Percentiles rank a stretch among this genome's conserved stretches.
Conservation (phyloP, 92 coral and sea anemone species). For the Parazoanthus swiftii region DNA sequence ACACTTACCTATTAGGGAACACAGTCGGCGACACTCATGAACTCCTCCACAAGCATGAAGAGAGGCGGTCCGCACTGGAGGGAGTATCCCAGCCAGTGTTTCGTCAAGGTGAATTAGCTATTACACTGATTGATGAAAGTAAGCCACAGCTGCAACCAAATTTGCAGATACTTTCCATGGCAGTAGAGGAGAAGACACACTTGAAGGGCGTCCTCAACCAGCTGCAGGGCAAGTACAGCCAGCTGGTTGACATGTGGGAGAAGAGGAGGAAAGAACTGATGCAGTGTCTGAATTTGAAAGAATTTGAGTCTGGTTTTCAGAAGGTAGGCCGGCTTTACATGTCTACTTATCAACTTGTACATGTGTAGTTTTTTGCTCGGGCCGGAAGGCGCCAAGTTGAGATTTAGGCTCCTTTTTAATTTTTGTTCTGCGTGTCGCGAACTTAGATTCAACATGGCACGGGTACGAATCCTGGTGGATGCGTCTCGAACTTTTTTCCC, state of each 20-base stretch:
- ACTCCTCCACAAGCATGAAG: conserved; percentile 68
- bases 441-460: no score
- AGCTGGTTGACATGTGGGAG: conserved; percentile 77
- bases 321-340: conserved; percentile 55
- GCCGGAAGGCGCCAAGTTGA: no score
- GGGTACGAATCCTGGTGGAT: no score
- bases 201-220: conserved; percentile 53
- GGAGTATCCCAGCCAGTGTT: conserved; percentile 64
- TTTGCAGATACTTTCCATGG: conserved; percentile 59
- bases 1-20: conserved; percentile 59
- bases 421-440: no score
- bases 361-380: no score
- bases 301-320: conserved; percentile 85
- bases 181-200: conserved; percentile 65
- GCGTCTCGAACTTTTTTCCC: no score
- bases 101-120: conserved; percentile 67
- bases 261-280: conserved; percentile 75
- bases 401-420: no score
- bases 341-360: no score
- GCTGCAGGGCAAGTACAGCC: conserved; percentile 56
- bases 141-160: conserved; percentile 73
- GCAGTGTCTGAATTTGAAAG: conserved; percentile 71
- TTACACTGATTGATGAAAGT: conserved; percentile 63
- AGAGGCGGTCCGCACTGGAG: conserved; percentile 58
- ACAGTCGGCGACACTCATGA: conserved; percentile 63